phyloP scores from a whole-genome alignment of 2,888 invertebrate genomes.

The Meteorus cinctellus region DNA sequence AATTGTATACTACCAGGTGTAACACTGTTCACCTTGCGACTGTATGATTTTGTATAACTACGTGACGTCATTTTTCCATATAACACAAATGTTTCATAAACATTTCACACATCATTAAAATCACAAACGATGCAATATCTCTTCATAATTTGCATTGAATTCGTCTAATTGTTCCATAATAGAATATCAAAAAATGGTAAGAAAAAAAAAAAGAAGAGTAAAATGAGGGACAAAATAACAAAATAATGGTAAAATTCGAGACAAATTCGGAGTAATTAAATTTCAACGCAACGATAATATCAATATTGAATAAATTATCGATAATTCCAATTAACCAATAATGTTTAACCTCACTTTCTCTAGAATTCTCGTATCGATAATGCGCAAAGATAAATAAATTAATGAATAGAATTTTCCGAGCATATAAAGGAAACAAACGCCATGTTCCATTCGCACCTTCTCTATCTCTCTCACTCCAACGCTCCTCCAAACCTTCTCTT shows the following conservation, averaged over 20 bases:
- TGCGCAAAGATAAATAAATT: constrained; percentile 48
- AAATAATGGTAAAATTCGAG: constrained; percentile 15
- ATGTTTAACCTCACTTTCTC: neutral
- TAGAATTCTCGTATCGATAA: neutral
- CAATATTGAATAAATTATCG: neutral
- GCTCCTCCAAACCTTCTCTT: constrained; percentile 17
- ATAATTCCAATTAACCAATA: neutral
- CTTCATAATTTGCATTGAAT: constrained; percentile 54
- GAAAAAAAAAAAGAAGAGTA: constrained; percentile 12
- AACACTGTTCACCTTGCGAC: constrained; percentile 69
- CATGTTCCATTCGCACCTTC: constrained; percentile 65
- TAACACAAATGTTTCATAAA: constrained; percentile 54
- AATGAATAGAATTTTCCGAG: constrained; percentile 59
- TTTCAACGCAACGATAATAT: neutral
- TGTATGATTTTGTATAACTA: constrained; percentile 70
- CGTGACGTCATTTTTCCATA: constrained; percentile 68
- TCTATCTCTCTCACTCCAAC: constrained; percentile 38
- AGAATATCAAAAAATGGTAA: too few species aligned
- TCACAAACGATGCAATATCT: constrained; percentile 54
- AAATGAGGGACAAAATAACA: constrained; percentile 26
- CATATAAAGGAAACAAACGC: constrained; percentile 70
- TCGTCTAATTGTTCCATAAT: constrained; percentile 29
- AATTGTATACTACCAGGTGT: constrained; percentile 78
- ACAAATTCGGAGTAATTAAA: constrained; percentile 19
- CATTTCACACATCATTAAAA: constrained; percentile 58